These are phyloP conservation scores for Sitobion miscanthi DNA, from an alignment of 1,140 invertebrate genomes.

Conservation along the genomic window DNA sequence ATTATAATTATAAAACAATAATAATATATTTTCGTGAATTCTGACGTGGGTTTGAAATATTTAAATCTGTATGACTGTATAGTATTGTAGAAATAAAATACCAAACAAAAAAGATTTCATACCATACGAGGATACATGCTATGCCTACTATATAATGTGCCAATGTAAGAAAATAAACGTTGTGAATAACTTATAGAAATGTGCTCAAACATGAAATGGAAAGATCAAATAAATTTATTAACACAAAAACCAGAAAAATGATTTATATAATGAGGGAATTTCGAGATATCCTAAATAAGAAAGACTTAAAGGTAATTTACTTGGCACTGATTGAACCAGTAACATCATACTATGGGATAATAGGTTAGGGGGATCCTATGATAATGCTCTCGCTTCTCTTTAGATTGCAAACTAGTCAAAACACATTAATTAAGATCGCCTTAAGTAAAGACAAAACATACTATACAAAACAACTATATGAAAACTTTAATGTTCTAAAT, in stretches of 20 bases:
- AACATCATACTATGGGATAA: not conserved
- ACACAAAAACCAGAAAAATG: not conserved
- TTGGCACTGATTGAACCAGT: not conserved
- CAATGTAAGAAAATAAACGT: no score
- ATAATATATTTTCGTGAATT: no score
- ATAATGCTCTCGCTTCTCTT: not conserved
- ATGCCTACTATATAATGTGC: no score
- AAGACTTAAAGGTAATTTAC: not conserved
- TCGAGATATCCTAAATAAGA: not conserved
- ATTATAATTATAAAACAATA: no score
- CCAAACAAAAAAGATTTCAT: no score
- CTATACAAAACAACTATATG: not conserved
- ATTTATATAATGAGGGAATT: not conserved
- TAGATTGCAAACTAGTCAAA: constrained; percentile 8
- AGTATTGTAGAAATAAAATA: no score
- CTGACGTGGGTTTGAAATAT: no score
- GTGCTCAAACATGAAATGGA: no score
- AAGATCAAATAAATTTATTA: no score
- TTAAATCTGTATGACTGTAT: no score
- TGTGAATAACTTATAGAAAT: no score
- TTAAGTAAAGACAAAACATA: not conserved
- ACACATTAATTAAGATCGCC: not conserved
- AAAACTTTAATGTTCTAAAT: not conserved
- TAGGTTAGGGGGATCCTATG: not conserved
- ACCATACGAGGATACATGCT: no score